Conservation (phyloP, 2,113 vertebrate genomes). For the Caranx melampygus region DNA sequence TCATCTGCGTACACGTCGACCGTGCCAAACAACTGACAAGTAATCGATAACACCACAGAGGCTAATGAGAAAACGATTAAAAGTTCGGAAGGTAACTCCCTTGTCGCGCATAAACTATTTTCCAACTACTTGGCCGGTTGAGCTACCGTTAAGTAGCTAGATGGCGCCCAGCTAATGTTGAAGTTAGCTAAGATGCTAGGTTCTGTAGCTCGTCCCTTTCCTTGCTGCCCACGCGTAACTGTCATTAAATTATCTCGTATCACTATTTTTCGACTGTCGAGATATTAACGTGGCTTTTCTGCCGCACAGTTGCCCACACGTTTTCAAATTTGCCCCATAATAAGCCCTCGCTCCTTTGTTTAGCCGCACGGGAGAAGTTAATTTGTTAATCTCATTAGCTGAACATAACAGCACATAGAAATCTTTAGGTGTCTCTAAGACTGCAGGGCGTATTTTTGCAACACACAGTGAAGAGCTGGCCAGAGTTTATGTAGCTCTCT, state of each 20-base stretch:
- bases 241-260: not conserved
- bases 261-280: not conserved
- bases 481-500: not conserved
- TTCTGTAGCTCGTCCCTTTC: not conserved
- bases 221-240: not conserved
- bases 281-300: not conserved
- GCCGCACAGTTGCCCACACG: not conserved
- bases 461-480: not conserved
- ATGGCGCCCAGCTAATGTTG: constrained; percentile 15
- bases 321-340: not conserved
- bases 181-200: constrained; percentile 38
- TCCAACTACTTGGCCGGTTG: constrained; percentile 7
- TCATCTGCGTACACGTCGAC: not conserved
- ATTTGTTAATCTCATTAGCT: constrained; percentile 18
- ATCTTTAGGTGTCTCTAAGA: not conserved
- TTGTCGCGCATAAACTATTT: not conserved
- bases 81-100: constrained; percentile 46
- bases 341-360: not conserved
- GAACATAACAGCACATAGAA: not conserved
- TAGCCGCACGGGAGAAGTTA: not conserved
- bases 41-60: not conserved
- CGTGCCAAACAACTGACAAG: constrained; percentile 4
- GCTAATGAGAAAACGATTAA: constrained; percentile 17
- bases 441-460: not conserved
- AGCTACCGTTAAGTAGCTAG: constrained; percentile 39